A percentile compares a stretch with the other conserved stretches of the same genome.
These are phyloP conservation scores for Acanthopleura granulata DNA, from an alignment of 2,888 invertebrate genomes.

Conservation along the genomic window DNA sequence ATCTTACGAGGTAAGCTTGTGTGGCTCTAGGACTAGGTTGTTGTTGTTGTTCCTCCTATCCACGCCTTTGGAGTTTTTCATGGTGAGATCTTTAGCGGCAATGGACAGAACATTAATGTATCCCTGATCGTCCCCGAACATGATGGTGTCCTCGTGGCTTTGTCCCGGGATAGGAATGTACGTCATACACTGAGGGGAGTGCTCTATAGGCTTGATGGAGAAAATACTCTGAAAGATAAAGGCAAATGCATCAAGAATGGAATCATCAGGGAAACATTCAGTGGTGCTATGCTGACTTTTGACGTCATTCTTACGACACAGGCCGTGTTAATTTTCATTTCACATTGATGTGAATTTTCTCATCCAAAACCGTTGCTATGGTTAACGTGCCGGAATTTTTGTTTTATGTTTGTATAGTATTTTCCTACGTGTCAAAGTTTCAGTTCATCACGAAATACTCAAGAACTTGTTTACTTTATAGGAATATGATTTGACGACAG, in stretches of 20 bases:
- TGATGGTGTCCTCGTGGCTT: conserved; percentile 55
- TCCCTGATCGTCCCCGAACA: conserved; percentile 68
- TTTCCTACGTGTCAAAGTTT: too few species aligned
- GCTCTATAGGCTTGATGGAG: conserved; percentile 64
- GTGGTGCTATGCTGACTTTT: too few species aligned
- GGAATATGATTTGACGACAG: too few species aligned
- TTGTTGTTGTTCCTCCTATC: conserved; percentile 44
- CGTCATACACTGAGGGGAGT: conserved; percentile 64
- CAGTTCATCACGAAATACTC: too few species aligned
- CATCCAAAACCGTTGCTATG: too few species aligned
- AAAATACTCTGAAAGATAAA: conserved; percentile 53
- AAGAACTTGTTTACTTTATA: too few species aligned
- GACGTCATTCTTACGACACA: too few species aligned
- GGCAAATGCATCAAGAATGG: background rate
- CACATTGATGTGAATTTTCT: too few species aligned
- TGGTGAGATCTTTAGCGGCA: conserved; percentile 60
- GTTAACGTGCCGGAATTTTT: too few species aligned
- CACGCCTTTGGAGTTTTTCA: conserved; percentile 58
- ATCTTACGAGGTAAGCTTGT: conserved; percentile 54
- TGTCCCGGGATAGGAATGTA: conserved; percentile 48
- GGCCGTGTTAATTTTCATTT: too few species aligned
- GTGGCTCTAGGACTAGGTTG: conserved; percentile 55
- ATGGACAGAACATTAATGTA: conserved; percentile 61
- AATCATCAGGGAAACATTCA: background rate
- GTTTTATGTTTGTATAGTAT: too few species aligned